Base-by-base conservation (phyloP, 2,797 vertebrate genomes). In the Emys orbicularis region DNA sequence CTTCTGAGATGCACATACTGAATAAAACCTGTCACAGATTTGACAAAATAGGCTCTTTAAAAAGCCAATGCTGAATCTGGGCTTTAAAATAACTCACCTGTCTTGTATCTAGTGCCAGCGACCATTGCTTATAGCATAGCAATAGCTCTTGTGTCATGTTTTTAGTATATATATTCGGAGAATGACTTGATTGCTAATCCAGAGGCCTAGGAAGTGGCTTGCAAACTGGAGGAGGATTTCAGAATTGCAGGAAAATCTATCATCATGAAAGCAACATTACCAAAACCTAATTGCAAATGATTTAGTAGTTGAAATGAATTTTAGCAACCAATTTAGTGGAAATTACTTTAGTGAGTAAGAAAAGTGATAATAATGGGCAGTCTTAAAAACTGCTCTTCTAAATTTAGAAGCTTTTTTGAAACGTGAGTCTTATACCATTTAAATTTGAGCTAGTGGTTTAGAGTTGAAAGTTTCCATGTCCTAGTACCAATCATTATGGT, bases 121-220 rank as follows among this genome's bases (percentile, higher is more conserved):
- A 34, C 79, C 68, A 29, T 31, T 91, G 18, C 72, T 88, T 44
- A 6, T 59, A 44, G 12, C 29, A 12, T 61, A 41, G 50, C 77
- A 90, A 5, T 31, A 76, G 52, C 59, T 81, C 37, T 25, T 31
- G 12, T 41, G 31, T 61, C 19, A 11, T 74, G 21, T 83, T 89
- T 94, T 92, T 52, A 56, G 29, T 5, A 13, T 37, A 21, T 0
- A 0, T 49, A 11, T 81, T 79, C 84, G 93, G 79, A 92, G 91
- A 95, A 93, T 47, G 3, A 68, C 92, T 87, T 81, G 59, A 94
- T 91, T 92, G 50, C 27, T 86, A 57, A 84, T 89, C 56, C 81
- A 74, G 74, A 81, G 74, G 19, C 21, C 68, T 8, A 68, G 49
- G 41, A 91, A 12, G 12, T 82, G 12, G 31, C 19, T 68, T 18